Evolutionary conservation across 2,797 vertebrate genomes (phyloP).

Genomic region (Dendrocincla tyrannina): DNA sequence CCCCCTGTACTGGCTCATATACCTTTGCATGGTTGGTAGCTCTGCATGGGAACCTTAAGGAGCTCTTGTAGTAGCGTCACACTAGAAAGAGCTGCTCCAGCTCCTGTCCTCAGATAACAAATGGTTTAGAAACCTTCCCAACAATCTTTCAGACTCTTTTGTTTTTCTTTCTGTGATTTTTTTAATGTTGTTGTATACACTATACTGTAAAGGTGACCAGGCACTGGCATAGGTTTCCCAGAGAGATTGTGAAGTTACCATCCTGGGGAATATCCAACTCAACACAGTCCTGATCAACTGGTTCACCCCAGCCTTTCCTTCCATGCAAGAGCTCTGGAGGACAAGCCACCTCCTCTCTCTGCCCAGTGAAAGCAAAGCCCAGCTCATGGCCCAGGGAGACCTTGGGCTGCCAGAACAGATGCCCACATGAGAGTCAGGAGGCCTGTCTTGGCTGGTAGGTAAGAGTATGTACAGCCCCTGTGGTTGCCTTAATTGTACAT

Average conservation of each 20-base stretch:
- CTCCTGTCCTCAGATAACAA: not conserved
- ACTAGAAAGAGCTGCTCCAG: not conserved
- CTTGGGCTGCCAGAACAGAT: not conserved
- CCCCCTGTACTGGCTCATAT: not conserved
- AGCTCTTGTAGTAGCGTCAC: accelerated
- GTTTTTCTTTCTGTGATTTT: not conserved
- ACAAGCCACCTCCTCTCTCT: not conserved
- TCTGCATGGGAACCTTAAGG: not conserved
- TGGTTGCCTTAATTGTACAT: not conserved
- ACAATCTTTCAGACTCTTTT: not conserved
- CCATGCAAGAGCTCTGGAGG: not conserved
- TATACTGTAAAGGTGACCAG: not conserved
- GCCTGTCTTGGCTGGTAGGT: accelerated
- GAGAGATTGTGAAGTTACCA: not conserved
- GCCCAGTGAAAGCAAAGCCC: not conserved
- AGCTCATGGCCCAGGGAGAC: not conserved
- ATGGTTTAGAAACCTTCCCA: not conserved
- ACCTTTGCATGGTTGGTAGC: not conserved
- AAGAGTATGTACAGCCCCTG: accelerated
- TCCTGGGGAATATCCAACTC: not conserved
- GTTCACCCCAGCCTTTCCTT: not conserved
- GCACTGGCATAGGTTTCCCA: not conserved
- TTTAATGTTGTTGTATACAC: not conserved
- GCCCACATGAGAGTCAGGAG: not conserved
- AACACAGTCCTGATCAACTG: not conserved